phyloP scores from a whole-genome alignment of 92 coral and sea anemone species.

The Scolanthus callimorphus region DNA sequence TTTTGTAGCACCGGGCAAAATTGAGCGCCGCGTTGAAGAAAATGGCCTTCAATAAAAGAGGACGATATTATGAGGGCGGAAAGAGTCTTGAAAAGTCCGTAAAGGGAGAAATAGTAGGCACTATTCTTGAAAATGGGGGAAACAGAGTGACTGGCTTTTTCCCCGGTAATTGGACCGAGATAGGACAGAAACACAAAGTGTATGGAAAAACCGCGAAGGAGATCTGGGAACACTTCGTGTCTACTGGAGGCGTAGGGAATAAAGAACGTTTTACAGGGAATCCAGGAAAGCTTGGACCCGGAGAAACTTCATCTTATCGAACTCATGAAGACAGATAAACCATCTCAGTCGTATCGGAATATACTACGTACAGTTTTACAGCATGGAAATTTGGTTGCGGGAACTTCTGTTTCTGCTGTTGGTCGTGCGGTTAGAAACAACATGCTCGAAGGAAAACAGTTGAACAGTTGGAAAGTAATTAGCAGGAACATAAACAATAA shows the following conservation, averaged over 20 bases:
- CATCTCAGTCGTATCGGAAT: conserved; percentile 37
- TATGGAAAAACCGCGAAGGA: conserved; percentile 14
- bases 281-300: conserved; percentile 26
- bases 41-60: too few relatives aligned
- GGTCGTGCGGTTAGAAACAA: conserved; percentile 17
- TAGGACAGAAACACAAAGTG: conserved; percentile 15
- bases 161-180: conserved; percentile 16
- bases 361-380: conserved; percentile 19
- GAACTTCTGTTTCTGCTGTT: conserved; percentile 25
- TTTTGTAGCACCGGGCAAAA: too few relatives aligned
- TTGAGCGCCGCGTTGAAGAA: too few relatives aligned
- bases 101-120: conserved; percentile 14
- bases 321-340: conserved; percentile 33
- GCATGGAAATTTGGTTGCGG: conserved; percentile 22
- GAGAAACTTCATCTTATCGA: conserved; percentile 33
- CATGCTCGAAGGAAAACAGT: conserved; percentile 21
- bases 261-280: conserved; percentile 17
- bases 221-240: conserved; percentile 26
- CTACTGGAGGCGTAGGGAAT: conserved; percentile 6
- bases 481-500: conserved; percentile 31
- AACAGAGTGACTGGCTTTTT: conserved; percentile 26
- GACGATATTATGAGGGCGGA: conserved; percentile 18
- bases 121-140: conserved; percentile 25
- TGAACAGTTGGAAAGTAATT: conserved; percentile 45
- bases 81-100: conserved; percentile 13